Percentiles rank a stretch among this genome's conserved stretches.
Conservation (phyloP, 2,797 vertebrate genomes). For the Poeciliopsis turneri region DNA sequence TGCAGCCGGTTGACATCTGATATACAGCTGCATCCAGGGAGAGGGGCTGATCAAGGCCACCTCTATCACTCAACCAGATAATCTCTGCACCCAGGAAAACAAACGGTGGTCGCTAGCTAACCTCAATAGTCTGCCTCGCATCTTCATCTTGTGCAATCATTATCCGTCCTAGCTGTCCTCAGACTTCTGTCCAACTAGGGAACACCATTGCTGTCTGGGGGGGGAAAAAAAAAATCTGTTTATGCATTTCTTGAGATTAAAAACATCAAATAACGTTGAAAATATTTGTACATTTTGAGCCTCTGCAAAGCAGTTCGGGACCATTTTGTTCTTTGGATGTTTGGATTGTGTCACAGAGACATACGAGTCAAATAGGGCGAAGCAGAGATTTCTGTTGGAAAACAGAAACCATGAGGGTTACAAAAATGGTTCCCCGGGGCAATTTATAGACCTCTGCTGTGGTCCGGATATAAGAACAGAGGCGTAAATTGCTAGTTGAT, state of each 20-base stretch:
- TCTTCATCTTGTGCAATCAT: slow-evolving; percentile 59
- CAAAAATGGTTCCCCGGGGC: slow-evolving; percentile 55
- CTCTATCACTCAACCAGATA: slow-evolving; percentile 80
- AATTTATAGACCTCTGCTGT: slow-evolving; percentile 69
- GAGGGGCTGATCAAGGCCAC: slow-evolving; percentile 77
- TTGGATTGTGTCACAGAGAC: slow-evolving; percentile 54
- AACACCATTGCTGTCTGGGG: slow-evolving; percentile 13
- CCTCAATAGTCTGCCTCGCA: slow-evolving; percentile 63
- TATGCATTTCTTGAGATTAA: slow-evolving; percentile 23
- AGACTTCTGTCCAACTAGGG: background rate
- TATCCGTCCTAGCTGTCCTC: slow-evolving; percentile 8
- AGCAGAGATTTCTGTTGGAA: slow-evolving; percentile 56
- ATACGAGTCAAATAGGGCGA: slow-evolving; percentile 50
- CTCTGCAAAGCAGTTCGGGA: slow-evolving; percentile 34
- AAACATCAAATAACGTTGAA: slow-evolving; percentile 22
- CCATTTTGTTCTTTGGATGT: slow-evolving; percentile 36
- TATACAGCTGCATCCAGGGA: slow-evolving; percentile 65
- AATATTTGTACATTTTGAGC: slow-evolving; percentile 7
- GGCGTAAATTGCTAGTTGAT: slow-evolving; percentile 58
- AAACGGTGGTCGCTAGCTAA: slow-evolving; percentile 59
- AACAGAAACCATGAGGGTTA: slow-evolving; percentile 59
- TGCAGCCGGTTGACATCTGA: slow-evolving; percentile 73
- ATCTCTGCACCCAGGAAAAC: slow-evolving; percentile 72
- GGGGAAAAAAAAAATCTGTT: slow-evolving; percentile 17
- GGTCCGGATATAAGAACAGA: slow-evolving; percentile 64